A percentile compares a stretch with the other conserved stretches of the same genome.
phyloP scores from a whole-genome alignment of 92 coral and sea anemone species.

The Epizoanthus scotinus region DNA sequence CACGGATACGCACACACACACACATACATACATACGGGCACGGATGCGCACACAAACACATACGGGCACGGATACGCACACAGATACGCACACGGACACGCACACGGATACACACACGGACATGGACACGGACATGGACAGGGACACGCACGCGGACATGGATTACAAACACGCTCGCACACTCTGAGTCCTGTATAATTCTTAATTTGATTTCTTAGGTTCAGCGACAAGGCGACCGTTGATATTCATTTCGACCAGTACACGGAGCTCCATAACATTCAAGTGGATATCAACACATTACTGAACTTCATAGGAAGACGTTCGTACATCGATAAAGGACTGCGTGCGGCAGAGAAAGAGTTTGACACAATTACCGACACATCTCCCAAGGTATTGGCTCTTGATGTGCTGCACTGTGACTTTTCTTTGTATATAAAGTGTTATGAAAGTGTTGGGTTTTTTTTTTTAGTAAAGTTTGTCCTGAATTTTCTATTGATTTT shows the following conservation, averaged over 20 bases:
- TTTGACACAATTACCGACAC: constrained; percentile 12
- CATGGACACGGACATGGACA: no score
- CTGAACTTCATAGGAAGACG: background rate
- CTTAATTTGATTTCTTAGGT: background rate
- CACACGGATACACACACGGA: no score
- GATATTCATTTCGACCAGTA: constrained; percentile 29
- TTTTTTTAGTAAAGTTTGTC: no score
- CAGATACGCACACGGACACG: no score
- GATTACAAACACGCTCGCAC: no score
- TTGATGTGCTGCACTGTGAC: background rate
- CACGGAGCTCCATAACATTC: background rate
- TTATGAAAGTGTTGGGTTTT: background rate
- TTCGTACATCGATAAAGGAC: constrained; percentile 5
- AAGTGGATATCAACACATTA: constrained; percentile 16
- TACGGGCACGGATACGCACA: no score
- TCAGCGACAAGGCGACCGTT: constrained; percentile 16
- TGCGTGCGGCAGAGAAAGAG: constrained; percentile 28
- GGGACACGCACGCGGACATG: no score
- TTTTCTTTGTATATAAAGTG: background rate
- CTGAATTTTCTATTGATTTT: no score
- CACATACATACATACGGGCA: no score
- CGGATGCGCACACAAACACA: no score
- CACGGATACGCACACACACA: no score
- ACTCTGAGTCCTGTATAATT: no score
- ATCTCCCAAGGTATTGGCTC: constrained; percentile 18